A percentile compares a stretch with the other conserved stretches of the same genome.
These are phyloP conservation scores for Acrobasis consociella DNA, from an alignment of 2,888 invertebrate genomes.

Conservation along the genomic window DNA sequence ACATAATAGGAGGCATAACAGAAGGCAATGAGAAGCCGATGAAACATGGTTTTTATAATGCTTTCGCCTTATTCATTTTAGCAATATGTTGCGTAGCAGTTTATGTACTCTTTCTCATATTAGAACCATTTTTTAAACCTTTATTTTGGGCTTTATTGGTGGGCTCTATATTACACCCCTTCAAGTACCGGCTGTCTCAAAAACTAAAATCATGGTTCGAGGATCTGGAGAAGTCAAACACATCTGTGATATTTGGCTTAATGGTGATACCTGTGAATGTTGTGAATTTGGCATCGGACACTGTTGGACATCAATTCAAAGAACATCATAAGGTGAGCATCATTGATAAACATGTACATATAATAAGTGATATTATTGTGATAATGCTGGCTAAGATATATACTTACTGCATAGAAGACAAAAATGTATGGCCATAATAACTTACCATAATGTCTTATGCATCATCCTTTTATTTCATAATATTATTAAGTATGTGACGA, in stretches of 20 bases:
- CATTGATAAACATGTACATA: neutral
- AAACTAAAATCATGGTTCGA: conserved; percentile 91
- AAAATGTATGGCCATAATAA: too few species aligned
- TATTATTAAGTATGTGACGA: too few species aligned
- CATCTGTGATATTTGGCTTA: conserved; percentile 84
- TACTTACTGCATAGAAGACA: too few species aligned
- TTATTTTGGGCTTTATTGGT: conserved; percentile 97
- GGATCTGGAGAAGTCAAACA: conserved; percentile 85
- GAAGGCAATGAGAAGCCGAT: conserved; percentile 94
- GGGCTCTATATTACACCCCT: conserved; percentile 98
- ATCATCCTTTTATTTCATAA: too few species aligned
- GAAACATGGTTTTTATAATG: conserved; percentile 95
- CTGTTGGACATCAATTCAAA: conserved; percentile 87
- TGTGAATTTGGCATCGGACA: conserved; percentile 88
- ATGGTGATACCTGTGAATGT: conserved; percentile 88
- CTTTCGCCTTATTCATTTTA: conserved; percentile 90
- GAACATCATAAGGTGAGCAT: conserved; percentile 82
- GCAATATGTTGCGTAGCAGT: conserved; percentile 86
- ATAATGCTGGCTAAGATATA: too few species aligned
- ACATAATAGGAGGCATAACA: conserved; percentile 86
- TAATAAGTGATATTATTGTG: neutral
- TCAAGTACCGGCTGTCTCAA: conserved; percentile 91
- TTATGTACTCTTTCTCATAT: conserved; percentile 91
- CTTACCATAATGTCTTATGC: too few species aligned
- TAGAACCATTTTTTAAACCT: conserved; percentile 96